Base-by-base conservation (phyloP, 1,140 invertebrate genomes). In the Galleria mellonella region DNA sequence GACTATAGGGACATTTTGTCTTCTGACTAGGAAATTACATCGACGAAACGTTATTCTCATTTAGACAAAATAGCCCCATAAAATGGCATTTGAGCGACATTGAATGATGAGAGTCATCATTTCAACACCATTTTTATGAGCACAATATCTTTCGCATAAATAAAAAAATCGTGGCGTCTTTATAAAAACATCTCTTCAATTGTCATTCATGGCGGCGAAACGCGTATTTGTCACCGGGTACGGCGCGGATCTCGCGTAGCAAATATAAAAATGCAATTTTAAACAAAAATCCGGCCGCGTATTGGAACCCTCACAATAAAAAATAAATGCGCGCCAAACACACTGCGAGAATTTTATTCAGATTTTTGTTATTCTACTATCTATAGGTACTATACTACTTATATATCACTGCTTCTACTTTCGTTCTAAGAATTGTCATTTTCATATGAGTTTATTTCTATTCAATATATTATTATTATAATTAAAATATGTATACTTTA, bases 191-290 rank as follows among this genome's bases (percentile, higher is more conserved):
- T 83, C 75, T 74, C 75, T 75, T 78, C 69, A 69, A 85, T 85
- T 85, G 82, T 83, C 82, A 85, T 85, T 85, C 82, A 85, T 85
- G 70, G 72, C 76, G 62, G 68, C 72, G 72, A 43, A 36, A 43
- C 60, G 78, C 68, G 78, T 85, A 85, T 85, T 85, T 85, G 81
- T 85, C 81, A 85, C 71, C 67, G 68, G 66, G 53, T 68, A 64
- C 68, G 70, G 56, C 62, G 63, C 59, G 71, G 71, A 65, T 23
- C 65, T 77, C 72, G 76, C 72, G 76, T 72, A 68, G 68, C 76
- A 79, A 84, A 84, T 81, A 82, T 82, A 81, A 81, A 82, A 83
- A 83, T 81, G 78, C 76, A 83, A 84, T 83, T 84, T 84, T 82
- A 84, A 84, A 84, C 65, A 72, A 81, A 72, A 73, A 57, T 62